Evolutionary conservation across 2,888 invertebrate species (phyloP).

Genomic region (Drosophila tripunctata): DNA sequence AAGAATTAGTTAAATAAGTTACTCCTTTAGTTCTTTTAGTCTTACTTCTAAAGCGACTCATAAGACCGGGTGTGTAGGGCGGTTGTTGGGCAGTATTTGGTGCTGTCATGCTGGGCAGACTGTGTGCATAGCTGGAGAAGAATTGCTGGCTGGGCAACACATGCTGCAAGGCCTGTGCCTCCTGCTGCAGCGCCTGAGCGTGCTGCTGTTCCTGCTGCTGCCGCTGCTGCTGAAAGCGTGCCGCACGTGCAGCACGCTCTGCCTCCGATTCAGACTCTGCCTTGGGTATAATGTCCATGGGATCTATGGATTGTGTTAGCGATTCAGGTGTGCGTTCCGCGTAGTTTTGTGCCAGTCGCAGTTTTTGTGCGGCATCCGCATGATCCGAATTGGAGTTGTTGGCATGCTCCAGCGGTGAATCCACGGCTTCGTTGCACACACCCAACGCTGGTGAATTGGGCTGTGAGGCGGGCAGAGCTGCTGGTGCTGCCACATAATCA

Average conservation of each 20-base stretch:
- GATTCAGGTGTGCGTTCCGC: slow-evolving; percentile 74
- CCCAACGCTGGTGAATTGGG: slow-evolving; percentile 63
- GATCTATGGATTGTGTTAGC: slow-evolving; percentile 80
- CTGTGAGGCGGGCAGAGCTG: slow-evolving; percentile 40
- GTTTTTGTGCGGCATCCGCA: slow-evolving; percentile 56
- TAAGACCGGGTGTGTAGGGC: slow-evolving; percentile 74
- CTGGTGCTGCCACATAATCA: slow-evolving; percentile 42
- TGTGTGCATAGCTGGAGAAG: slow-evolving; percentile 65
- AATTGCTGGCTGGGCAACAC: slow-evolving; percentile 62
- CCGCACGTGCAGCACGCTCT: slow-evolving; percentile 58
- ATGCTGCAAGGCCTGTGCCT: slow-evolving; percentile 57
- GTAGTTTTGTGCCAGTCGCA: slow-evolving; percentile 55
- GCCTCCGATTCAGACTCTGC: slow-evolving; percentile 71
- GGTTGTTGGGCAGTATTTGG: slow-evolving; percentile 68
- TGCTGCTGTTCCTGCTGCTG: slow-evolving; percentile 58
- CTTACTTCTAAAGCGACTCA: slow-evolving; percentile 80
- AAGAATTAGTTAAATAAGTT: not conserved
- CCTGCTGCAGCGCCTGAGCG: slow-evolving; percentile 37
- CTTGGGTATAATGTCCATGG: slow-evolving; percentile 82
- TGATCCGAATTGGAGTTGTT: slow-evolving; percentile 68
- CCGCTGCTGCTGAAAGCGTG: slow-evolving; percentile 60
- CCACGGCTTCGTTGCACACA: slow-evolving; percentile 54
- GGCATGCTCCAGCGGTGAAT: slow-evolving; percentile 68
- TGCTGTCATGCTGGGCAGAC: slow-evolving; percentile 57
- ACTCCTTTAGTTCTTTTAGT: not conserved